Conservation (phyloP, 2,113 vertebrate species). For the Ochotona curzoniae region DNA sequence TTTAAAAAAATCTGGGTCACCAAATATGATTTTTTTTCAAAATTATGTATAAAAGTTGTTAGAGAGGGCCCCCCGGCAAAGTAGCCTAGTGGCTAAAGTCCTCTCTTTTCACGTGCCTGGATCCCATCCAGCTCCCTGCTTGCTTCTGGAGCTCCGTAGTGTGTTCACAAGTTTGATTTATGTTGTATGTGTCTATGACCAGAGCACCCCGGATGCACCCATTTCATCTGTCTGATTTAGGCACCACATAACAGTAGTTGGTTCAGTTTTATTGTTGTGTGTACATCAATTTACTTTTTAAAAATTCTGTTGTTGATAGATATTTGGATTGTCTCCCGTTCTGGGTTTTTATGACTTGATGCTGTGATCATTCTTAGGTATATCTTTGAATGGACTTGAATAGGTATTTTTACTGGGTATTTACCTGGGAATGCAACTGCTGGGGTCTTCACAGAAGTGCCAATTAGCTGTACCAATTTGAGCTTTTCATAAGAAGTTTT, state of each 20-base stretch:
- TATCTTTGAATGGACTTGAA: background rate
- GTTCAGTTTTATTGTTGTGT: slow-evolving; percentile 4
- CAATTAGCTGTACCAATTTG: background rate
- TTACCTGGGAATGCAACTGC: background rate
- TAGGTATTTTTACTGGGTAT: background rate
- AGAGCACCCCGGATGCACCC: too few relatives aligned
- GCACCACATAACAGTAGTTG: background rate
- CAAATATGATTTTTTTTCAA: slow-evolving; percentile 52
- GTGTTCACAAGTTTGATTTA: background rate
- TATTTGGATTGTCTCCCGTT: background rate
- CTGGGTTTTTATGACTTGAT: background rate
- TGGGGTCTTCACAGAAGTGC: background rate
- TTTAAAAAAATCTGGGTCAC: background rate
- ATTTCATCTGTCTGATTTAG: background rate
- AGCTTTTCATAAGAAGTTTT: background rate
- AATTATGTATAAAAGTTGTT: slow-evolving; percentile 3
- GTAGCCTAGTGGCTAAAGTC: too few relatives aligned
- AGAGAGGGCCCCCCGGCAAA: background rate
- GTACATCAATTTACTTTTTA: background rate
- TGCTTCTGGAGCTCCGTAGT: background rate
- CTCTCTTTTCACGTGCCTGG: too few relatives aligned
- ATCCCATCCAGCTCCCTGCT: too few relatives aligned
- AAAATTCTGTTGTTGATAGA: background rate
- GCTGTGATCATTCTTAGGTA: background rate
- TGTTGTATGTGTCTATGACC: background rate